Evolutionary conservation across 1,140 invertebrate genomes (phyloP).

Genomic region (Trypoxylus dichotomus): DNA sequence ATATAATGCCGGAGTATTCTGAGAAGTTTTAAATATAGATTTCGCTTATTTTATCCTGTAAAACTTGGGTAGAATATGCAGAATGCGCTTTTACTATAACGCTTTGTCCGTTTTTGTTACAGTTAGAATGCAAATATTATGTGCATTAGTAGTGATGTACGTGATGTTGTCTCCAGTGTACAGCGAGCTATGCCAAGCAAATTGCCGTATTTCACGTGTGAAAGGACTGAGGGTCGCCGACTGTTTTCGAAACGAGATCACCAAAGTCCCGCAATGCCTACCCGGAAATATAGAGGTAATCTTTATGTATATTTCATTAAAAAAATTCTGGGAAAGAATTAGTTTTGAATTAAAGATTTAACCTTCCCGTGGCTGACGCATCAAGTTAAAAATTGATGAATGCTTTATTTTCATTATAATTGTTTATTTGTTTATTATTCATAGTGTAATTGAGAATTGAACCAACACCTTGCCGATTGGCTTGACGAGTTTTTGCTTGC

Average conservation of each 20-base stretch:
- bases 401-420: no score
- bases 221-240: background rate
- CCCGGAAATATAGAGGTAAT: background rate
- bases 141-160: background rate
- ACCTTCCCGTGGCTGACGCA: no score
- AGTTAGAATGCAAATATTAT: conserved; percentile 2
- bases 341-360: no score
- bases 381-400: no score
- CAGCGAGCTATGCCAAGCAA: background rate
- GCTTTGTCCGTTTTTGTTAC: background rate
- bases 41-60: background rate
- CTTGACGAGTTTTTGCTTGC: no score
- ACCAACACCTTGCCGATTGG: no score
- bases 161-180: background rate
- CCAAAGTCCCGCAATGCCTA: background rate
- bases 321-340: no score
- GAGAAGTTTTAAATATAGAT: background rate
- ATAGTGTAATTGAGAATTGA: no score
- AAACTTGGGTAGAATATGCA: background rate
- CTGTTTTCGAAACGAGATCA: background rate
- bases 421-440: no score
- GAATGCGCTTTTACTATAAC: background rate
- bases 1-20: background rate
- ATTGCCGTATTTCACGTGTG: background rate
- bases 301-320: no score